Conservation (phyloP, 2,888 invertebrate genomes). For the Drosophila affinis region DNA sequence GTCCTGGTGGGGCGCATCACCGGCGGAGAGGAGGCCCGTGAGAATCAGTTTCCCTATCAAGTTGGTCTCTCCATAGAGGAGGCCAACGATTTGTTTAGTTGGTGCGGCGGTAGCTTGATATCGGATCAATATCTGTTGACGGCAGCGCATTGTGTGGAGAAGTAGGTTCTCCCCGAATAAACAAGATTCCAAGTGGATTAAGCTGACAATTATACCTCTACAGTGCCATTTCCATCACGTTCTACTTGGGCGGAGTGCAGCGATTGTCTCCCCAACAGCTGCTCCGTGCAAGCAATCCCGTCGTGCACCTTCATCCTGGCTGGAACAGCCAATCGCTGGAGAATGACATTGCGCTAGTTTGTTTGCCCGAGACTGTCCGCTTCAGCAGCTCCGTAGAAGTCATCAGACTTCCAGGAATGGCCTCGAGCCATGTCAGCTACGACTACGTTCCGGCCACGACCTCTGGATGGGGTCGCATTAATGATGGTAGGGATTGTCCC, state of each 20-base stretch:
- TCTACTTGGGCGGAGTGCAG: slow-evolving; percentile 51
- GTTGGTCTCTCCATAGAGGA: slow-evolving; percentile 49
- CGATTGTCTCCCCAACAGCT: slow-evolving; percentile 38
- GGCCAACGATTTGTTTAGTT: slow-evolving; percentile 23
- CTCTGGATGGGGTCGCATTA: slow-evolving; percentile 62
- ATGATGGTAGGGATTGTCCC: slow-evolving; percentile 33
- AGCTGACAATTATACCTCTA: not conserved
- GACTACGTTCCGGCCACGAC: slow-evolving; percentile 42
- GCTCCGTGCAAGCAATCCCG: slow-evolving; percentile 22
- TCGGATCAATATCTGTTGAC: slow-evolving; percentile 46
- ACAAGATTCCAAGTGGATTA: not conserved
- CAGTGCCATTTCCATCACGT: slow-evolving; percentile 45
- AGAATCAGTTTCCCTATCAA: slow-evolving; percentile 53
- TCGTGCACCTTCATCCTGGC: slow-evolving; percentile 77
- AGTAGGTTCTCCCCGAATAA: slow-evolving; percentile 29
- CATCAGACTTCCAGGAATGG: slow-evolving; percentile 32
- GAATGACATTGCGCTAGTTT: slow-evolving; percentile 56
- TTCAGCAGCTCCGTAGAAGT: slow-evolving; percentile 13
- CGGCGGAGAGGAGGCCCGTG: slow-evolving; percentile 34
- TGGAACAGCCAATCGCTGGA: slow-evolving; percentile 39
- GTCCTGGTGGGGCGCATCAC: slow-evolving; percentile 31
- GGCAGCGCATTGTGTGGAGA: slow-evolving; percentile 58
- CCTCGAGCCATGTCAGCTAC: slow-evolving; percentile 15
- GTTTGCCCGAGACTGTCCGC: slow-evolving; percentile 13
- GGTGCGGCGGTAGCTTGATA: slow-evolving; percentile 59